phyloP scores from a whole-genome alignment of 2,888 invertebrate genomes.

The Mesoligia furuncula region DNA sequence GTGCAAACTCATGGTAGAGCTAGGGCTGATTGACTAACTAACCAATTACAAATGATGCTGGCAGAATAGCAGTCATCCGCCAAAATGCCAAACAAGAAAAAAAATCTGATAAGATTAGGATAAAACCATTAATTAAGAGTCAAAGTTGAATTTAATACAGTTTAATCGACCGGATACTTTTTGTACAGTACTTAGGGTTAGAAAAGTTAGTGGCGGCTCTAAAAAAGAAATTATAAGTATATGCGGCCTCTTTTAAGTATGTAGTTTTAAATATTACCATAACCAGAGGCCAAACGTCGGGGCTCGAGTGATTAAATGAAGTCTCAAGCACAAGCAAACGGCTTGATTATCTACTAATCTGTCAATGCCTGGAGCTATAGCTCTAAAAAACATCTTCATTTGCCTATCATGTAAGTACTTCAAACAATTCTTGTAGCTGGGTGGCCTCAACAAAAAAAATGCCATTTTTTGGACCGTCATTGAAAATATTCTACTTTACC shows the following conservation, averaged over 20 bases:
- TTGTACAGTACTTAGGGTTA: not conserved
- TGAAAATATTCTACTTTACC: conserved; percentile 3
- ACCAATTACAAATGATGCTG: not conserved
- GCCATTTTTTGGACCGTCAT: not conserved
- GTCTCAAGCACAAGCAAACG: conserved; percentile 21
- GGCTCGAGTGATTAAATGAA: conserved; percentile 16
- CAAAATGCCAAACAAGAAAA: not conserved
- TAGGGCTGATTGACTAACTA: not conserved
- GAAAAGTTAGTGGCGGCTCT: not conserved
- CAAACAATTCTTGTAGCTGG: conserved; percentile 31
- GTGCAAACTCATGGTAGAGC: too few species aligned
- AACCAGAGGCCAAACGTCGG: conserved; percentile 30
- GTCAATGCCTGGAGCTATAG: conserved; percentile 31
- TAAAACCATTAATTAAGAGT: not conserved
- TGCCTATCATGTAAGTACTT: conserved; percentile 27
- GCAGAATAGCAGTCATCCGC: not conserved
- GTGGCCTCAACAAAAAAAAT: conserved; percentile 27
- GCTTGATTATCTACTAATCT: conserved; percentile 54
- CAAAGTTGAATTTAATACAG: not conserved
- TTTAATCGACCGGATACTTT: not conserved
- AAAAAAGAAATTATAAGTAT: not conserved
- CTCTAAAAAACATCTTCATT: conserved; percentile 50
- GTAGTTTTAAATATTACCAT: conserved; percentile 34
- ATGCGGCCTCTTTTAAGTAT: conserved; percentile 15
- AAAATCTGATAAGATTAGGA: not conserved